Base-by-base conservation (phyloP, 2,797 vertebrate species). In the Alcedo atthis region DNA sequence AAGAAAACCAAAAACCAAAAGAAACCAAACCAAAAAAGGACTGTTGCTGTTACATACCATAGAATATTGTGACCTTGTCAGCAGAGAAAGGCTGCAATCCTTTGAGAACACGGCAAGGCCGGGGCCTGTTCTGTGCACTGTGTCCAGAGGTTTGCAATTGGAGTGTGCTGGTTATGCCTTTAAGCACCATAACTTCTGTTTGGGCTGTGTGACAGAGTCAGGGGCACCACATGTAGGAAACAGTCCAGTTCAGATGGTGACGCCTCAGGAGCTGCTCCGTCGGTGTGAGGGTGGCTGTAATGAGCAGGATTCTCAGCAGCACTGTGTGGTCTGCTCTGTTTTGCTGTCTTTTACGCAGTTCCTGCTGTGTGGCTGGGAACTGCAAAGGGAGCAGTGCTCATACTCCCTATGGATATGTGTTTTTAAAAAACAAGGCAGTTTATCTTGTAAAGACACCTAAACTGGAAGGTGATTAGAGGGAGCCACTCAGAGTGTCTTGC, bases 131-230 rank as follows among this genome's bases (percentile, higher is more conserved):
- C 26, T 2, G 55, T 28, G 32, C 51, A 32, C 12, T n/a, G 21
- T 32, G 32, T 54, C 46, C 30, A 15, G n/a, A 76, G 69, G 78
- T 49, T 63, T 70, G 62, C 45, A 62, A 57, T 0, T 25, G 69
- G 58, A 54, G 77, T 87, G 70, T 64, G 57, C 77, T 90, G 61
- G 48, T 85, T 51, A 70, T 55, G 61, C 78, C 67, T 67, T 61
- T 67, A 67, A 95, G 90, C 73, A 87, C 53, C 4, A 0, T 48
- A 84, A 68, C 51, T 71, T 57, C 64, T 77, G 61, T 26, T 73
- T 79, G 70, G 51, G 74, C 85, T 71, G 15, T 59, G 66, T 86
- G 67, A 78, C 35, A 63, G 45, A 79, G 42, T 42, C 59, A 78
- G 14, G 48, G 64, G 37, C 68, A 78, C 37, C 26, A 76, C 64